Conservation (phyloP, 2,113 vertebrate genomes). For the Herpetotheres cachinnans region DNA sequence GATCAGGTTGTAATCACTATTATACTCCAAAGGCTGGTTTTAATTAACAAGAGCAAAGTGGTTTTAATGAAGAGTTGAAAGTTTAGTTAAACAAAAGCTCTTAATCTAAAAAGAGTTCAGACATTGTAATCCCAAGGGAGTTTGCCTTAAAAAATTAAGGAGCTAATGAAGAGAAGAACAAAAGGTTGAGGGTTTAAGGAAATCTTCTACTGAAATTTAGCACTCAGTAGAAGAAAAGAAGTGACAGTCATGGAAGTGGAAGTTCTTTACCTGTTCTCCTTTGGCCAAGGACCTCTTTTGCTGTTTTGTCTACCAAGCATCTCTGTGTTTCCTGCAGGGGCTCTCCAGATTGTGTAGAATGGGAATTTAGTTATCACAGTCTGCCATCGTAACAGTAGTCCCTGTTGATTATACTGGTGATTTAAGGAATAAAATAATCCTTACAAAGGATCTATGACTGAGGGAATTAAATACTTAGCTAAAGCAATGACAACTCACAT, state of each 20-base stretch:
- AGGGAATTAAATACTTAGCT: background rate
- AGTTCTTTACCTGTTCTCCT: background rate
- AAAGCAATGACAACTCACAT: background rate
- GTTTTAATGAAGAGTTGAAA: constrained; percentile 6
- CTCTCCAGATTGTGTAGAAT: background rate
- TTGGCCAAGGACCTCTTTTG: background rate
- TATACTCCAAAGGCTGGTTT: constrained; percentile 34
- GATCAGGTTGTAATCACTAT: constrained; percentile 9
- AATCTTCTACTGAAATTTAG: background rate
- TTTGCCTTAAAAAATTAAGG: background rate
- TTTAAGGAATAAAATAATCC: background rate
- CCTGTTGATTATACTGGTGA: background rate
- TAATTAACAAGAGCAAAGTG: constrained; percentile 41
- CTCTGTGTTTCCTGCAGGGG: background rate
- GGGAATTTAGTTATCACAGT: background rate
- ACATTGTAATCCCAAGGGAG: background rate
- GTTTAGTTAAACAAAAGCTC: constrained; percentile 39
- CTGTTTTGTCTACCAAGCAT: background rate
- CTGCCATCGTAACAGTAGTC: background rate
- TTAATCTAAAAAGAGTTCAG: background rate
- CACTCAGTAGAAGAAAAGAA: background rate
- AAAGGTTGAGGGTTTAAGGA: background rate
- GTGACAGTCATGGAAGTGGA: background rate
- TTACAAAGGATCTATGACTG: background rate
- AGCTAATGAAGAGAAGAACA: background rate